Evolutionary conservation across 1,140 invertebrate species (phyloP).

Genomic region (Aleiodes sp.): DNA sequence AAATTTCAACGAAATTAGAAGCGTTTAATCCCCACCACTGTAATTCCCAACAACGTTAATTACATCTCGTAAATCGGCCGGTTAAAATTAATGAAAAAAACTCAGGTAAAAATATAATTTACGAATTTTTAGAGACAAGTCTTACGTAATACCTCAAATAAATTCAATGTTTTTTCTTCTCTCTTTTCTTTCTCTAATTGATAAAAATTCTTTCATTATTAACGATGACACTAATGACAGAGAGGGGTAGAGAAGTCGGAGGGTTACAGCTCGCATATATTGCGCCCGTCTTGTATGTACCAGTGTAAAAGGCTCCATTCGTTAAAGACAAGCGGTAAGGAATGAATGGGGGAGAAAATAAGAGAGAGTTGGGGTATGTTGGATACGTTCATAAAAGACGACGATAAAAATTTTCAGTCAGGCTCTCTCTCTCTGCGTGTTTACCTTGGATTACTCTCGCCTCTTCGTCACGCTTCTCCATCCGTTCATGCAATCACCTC

Average conservation of each 20-base stretch:
- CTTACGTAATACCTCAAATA: too few species aligned
- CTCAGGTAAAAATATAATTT: too few species aligned
- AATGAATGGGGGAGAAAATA: constrained; percentile 13
- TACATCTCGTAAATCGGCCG: too few species aligned
- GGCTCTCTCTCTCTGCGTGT: constrained; percentile 21
- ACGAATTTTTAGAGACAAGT: too few species aligned
- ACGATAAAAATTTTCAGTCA: constrained; percentile 32
- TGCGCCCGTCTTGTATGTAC: background rate
- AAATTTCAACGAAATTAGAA: too few species aligned
- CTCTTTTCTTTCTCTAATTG: background rate
- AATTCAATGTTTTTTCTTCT: background rate
- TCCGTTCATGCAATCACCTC: constrained; percentile 10
- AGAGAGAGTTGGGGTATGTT: constrained; percentile 17
- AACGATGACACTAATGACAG: constrained; percentile 1
- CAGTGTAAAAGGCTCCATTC: constrained; percentile 6
- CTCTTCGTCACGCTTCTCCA: constrained; percentile 32
- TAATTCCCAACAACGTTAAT: too few species aligned
- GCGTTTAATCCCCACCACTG: too few species aligned
- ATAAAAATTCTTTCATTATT: background rate
- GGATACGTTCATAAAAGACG: constrained; percentile 30
- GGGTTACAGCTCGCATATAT: constrained; percentile 21
- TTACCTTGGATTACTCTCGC: constrained; percentile 35
- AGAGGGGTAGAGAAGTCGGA: background rate
- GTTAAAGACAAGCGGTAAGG: constrained; percentile 9
- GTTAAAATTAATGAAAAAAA: too few species aligned